These are phyloP conservation scores for Pheosia tremula DNA, from an alignment of 2,888 invertebrate genomes.

Conservation along the genomic window DNA sequence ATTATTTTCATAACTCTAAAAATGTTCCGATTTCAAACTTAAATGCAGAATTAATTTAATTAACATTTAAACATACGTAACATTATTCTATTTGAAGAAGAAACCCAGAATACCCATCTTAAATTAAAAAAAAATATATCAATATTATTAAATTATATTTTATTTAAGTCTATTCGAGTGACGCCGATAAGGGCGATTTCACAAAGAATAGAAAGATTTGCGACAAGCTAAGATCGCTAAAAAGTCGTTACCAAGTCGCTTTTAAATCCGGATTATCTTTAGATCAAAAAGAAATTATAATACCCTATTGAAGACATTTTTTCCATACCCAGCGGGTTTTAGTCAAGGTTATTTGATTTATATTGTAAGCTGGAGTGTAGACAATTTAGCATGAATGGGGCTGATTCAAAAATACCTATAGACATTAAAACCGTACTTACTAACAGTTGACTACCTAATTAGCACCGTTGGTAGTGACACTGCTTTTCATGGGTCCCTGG, in stretches of 20 bases:
- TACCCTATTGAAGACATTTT: constrained; percentile 12
- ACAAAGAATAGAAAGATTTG: neutral
- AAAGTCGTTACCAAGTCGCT: constrained; percentile 25
- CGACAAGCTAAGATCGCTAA: constrained; percentile 10
- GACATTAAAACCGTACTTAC: no score
- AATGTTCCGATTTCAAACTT: neutral
- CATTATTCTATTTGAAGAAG: neutral
- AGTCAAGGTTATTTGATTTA: neutral
- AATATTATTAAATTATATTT: neutral
- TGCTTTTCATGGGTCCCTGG: no score
- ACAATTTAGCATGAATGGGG: neutral
- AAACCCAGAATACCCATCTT: neutral
- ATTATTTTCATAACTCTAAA: no score
- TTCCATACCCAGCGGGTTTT: neutral
- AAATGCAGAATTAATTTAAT: neutral
- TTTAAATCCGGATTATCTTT: constrained; percentile 23
- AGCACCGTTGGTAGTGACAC: no score
- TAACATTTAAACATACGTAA: neutral
- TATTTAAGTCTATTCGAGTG: neutral
- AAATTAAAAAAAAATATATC: neutral
- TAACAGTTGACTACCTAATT: no score
- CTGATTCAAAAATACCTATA: no score
- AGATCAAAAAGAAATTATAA: constrained; percentile 19
- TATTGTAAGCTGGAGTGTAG: neutral
- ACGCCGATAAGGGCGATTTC: neutral